Evolutionary conservation across 2,113 vertebrate genomes (phyloP).

Genomic region (Dasyprocta punctata): DNA sequence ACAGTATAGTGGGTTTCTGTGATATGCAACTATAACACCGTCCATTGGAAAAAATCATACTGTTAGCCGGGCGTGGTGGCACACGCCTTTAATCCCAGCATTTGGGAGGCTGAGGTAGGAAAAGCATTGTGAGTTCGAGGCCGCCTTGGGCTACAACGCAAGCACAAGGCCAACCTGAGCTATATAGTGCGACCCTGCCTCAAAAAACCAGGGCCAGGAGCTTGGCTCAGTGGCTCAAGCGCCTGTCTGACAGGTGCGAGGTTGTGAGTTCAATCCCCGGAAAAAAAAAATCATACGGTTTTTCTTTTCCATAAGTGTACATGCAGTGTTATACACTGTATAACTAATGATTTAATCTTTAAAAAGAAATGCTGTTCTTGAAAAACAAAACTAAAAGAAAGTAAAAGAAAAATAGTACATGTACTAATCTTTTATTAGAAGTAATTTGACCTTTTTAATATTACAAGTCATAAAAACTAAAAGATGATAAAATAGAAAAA

Average conservation of each 20-base stretch:
- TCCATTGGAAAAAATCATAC: neutral
- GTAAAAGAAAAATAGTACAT: constrained; percentile 11
- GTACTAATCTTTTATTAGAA: neutral
- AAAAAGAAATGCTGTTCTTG: constrained; percentile 1
- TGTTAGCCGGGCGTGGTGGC: too few species aligned
- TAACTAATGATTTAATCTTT: neutral
- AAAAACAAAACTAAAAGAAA: constrained; percentile 9
- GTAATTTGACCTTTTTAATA: neutral
- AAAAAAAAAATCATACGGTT: neutral
- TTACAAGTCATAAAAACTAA: constrained; percentile 42
- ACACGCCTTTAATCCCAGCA: too few species aligned
- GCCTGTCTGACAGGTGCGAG: too few species aligned
- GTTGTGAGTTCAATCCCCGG: too few species aligned
- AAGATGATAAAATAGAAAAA: neutral
- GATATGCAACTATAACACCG: neutral
- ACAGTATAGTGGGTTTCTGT: neutral
- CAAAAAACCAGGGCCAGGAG: too few species aligned
- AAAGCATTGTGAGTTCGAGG: too few species aligned
- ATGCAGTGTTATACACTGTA: neutral
- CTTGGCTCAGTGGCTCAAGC: too few species aligned
- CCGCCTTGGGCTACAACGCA: too few species aligned
- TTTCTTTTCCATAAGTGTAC: neutral
- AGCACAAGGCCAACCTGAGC: too few species aligned
- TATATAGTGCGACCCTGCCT: too few species aligned
- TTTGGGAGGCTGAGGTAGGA: too few species aligned